These are phyloP conservation scores for Microtus montanus DNA, from an alignment of 2,113 vertebrate species.

Conservation along the genomic window DNA sequence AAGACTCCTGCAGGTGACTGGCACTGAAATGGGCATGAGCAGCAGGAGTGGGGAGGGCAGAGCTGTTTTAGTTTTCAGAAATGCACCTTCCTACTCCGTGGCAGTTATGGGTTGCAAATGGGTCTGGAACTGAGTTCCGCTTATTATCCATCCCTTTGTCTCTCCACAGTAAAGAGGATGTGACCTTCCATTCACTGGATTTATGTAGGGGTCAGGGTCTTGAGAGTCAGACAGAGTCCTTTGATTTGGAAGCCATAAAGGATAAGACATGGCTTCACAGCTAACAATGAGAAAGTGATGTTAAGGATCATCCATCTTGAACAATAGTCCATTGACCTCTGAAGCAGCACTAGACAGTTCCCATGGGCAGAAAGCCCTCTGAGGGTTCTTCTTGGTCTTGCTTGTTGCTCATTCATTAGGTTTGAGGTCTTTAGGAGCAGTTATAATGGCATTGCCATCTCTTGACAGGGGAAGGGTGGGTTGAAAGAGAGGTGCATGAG, in stretches of 20 bases:
- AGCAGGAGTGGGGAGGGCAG: not conserved
- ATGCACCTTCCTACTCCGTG: not conserved
- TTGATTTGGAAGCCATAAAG: not conserved
- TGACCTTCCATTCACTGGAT: not conserved
- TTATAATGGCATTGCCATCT: slow-evolving; percentile 82
- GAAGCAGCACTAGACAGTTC: not conserved
- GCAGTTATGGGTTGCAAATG: too few relatives aligned
- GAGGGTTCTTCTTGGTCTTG: not conserved
- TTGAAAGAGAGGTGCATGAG: slow-evolving; percentile 41
- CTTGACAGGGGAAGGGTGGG: slow-evolving; percentile 76
- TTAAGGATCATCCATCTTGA: slow-evolving; percentile 10
- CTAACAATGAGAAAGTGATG: not conserved
- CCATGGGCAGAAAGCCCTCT: not conserved
- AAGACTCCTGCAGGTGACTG: slow-evolving; percentile 21
- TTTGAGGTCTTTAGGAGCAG: slow-evolving; percentile 77
- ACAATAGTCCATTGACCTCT: not conserved
- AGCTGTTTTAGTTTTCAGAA: not conserved
- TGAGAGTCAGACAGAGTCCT: not conserved
- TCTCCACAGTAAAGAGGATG: not conserved
- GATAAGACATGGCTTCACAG: not conserved
- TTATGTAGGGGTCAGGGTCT: not conserved
- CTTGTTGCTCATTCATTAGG: slow-evolving; percentile 84
- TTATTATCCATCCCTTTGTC: not conserved
- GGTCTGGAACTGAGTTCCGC: not conserved
- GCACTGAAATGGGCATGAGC: not conserved